Conservation (phyloP, 1,140 invertebrate species). For the Globodera ellingtonae region DNA sequence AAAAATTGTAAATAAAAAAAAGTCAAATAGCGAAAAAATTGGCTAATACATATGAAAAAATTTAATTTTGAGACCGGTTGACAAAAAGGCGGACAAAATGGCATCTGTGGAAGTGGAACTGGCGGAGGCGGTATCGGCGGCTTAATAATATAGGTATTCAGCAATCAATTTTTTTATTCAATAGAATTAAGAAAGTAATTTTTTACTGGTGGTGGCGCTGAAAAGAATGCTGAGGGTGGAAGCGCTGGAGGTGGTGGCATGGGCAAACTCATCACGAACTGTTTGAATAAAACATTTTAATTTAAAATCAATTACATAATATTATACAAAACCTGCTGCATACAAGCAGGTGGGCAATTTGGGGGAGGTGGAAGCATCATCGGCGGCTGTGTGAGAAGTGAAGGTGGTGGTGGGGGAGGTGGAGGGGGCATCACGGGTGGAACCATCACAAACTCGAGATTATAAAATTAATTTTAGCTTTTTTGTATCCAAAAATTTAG, state of each 20-base stretch:
- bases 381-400: not conserved
- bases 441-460: not conserved
- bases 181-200: too few relatives aligned
- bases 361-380: not conserved
- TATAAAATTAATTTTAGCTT: too few relatives aligned
- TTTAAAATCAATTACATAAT: too few relatives aligned
- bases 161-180: too few relatives aligned
- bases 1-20: too few relatives aligned
- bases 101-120: not conserved
- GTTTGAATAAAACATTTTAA: not conserved
- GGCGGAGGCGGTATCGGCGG: not conserved
- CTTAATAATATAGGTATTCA: not conserved
- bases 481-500: not conserved
- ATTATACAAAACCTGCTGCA: not conserved
- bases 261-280: conserved; percentile 4
- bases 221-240: not conserved
- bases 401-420: not conserved
- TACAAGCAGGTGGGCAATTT: not conserved
- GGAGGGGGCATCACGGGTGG: not conserved
- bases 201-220: not conserved
- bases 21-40: too few relatives aligned
- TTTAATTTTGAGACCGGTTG: not conserved
- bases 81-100: not conserved
- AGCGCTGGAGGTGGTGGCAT: not conserved
- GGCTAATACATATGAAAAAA: too few relatives aligned